Evolutionary conservation across 2,113 vertebrate genomes (phyloP).

Genomic region (Lutjanus erythropterus): DNA sequence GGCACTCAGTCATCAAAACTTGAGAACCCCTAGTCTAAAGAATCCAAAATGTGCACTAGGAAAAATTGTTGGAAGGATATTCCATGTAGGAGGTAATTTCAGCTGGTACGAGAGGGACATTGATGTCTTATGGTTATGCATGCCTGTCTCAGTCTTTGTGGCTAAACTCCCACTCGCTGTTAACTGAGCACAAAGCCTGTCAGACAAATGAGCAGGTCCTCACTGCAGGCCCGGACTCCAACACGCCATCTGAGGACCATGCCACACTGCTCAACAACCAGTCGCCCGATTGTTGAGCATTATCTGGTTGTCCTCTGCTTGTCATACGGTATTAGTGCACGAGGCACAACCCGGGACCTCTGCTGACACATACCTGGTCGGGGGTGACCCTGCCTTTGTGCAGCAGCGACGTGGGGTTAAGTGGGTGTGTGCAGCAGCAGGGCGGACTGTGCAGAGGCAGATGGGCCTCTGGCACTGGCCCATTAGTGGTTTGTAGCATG

Average conservation of each 20-base stretch:
- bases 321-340: slow-evolving; percentile 78
- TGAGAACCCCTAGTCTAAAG: background rate
- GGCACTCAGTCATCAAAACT: no score
- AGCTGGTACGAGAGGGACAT: slow-evolving; percentile 6
- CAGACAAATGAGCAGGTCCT: slow-evolving; percentile 58
- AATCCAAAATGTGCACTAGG: background rate
- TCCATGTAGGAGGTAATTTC: slow-evolving; percentile 7
- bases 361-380: slow-evolving; percentile 74
- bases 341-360: slow-evolving; percentile 56
- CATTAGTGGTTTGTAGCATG: slow-evolving; percentile 64
- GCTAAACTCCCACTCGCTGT: slow-evolving; percentile 23
- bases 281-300: slow-evolving; percentile 58
- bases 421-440: slow-evolving; percentile 74
- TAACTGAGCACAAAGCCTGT: slow-evolving; percentile 64
- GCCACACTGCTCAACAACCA: slow-evolving; percentile 52
- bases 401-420: slow-evolving; percentile 76
- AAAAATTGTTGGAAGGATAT: background rate
- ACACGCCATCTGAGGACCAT: slow-evolving; percentile 41
- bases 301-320: slow-evolving; percentile 75
- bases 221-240: slow-evolving; percentile 29
- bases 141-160: slow-evolving; percentile 37
- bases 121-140: slow-evolving; percentile 28
- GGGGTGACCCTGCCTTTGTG: slow-evolving; percentile 78
- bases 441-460: slow-evolving; percentile 52
- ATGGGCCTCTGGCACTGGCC: slow-evolving; percentile 56